Evolutionary conservation across 1,140 invertebrate genomes (phyloP).

Genomic region (Zeugodacus cucurbitae): DNA sequence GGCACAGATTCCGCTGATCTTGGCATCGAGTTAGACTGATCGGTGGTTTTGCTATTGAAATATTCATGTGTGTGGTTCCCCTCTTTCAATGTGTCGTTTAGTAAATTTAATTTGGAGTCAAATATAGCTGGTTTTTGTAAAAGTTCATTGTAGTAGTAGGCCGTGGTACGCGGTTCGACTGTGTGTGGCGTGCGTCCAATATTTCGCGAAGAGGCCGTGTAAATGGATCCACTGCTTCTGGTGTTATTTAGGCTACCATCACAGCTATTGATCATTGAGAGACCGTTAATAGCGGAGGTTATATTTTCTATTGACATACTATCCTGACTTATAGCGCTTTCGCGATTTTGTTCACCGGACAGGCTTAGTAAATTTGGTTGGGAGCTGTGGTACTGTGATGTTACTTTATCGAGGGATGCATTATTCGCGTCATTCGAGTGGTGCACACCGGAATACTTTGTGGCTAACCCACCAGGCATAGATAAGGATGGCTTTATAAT

Average conservation of each 20-base stretch:
- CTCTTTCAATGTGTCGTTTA: slow-evolving; percentile 48
- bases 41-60: background rate
- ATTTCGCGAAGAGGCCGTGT: slow-evolving; percentile 45
- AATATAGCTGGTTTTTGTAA: slow-evolving; percentile 58
- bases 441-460: slow-evolving; percentile 6
- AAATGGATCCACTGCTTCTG: slow-evolving; percentile 10
- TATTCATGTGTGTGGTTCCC: background rate
- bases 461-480: slow-evolving; percentile 58
- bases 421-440: slow-evolving; percentile 35
- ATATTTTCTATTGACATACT: slow-evolving; percentile 51
- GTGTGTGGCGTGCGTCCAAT: slow-evolving; percentile 48
- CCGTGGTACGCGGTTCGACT: slow-evolving; percentile 59
- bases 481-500: slow-evolving; percentile 60
- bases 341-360: background rate
- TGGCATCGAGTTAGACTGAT: background rate
- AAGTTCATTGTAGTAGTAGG: slow-evolving; percentile 64
- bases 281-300: slow-evolving; percentile 13
- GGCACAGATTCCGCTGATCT: background rate
- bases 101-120: slow-evolving; percentile 61
- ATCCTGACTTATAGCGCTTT: slow-evolving; percentile 40
- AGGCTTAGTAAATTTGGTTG: slow-evolving; percentile 58
- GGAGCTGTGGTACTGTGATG: slow-evolving; percentile 56
- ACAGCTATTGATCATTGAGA: background rate
- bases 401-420: slow-evolving; percentile 40
- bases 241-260: background rate